These are phyloP conservation scores for Drosophila longiperda DNA, from an alignment of 2,888 invertebrate species.

Conservation along the genomic window DNA sequence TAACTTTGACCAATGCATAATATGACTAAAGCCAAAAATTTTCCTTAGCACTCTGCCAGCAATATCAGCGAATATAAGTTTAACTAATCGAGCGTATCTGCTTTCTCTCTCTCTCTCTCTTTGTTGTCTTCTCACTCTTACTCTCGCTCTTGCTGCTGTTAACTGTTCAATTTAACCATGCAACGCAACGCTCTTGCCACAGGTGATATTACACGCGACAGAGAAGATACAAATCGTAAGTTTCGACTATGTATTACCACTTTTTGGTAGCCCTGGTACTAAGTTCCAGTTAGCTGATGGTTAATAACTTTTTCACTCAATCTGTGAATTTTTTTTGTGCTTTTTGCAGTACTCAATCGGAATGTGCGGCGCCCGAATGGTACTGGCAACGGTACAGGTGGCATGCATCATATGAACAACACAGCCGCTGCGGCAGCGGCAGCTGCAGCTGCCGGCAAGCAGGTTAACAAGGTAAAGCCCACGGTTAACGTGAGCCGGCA, in stretches of 20 bases:
- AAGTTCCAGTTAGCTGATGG: background rate
- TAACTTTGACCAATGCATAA: constrained; percentile 62
- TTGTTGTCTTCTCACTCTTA: constrained; percentile 2
- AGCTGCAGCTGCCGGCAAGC: constrained; percentile 86
- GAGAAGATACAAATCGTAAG: constrained; percentile 92
- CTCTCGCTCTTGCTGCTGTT: constrained; percentile 22
- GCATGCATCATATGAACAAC: constrained; percentile 87
- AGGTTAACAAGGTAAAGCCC: constrained; percentile 95
- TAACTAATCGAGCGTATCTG: constrained; percentile 60
- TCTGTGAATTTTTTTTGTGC: background rate
- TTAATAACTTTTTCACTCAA: constrained; percentile 21
- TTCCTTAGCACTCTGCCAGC: constrained; percentile 53
- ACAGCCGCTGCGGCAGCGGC: constrained; percentile 86
- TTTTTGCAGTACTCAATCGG: constrained; percentile 90
- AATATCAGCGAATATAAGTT: constrained; percentile 9
- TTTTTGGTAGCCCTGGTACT: background rate
- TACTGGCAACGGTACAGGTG: constrained; percentile 79
- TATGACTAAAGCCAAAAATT: constrained; percentile 40
- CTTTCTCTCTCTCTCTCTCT: constrained; percentile 18
- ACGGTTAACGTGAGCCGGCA: constrained; percentile 93
- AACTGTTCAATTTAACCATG: constrained; percentile 19
- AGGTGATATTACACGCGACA: constrained; percentile 91
- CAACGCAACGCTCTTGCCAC: constrained; percentile 62
- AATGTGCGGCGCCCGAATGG: constrained; percentile 88
- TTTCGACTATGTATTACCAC: constrained; percentile 73